A percentile compares a stretch with the other conserved stretches of the same genome.
These are phyloP conservation scores for Irena cyanogastra DNA, from an alignment of 2,113 vertebrate genomes.

Conservation along the genomic window DNA sequence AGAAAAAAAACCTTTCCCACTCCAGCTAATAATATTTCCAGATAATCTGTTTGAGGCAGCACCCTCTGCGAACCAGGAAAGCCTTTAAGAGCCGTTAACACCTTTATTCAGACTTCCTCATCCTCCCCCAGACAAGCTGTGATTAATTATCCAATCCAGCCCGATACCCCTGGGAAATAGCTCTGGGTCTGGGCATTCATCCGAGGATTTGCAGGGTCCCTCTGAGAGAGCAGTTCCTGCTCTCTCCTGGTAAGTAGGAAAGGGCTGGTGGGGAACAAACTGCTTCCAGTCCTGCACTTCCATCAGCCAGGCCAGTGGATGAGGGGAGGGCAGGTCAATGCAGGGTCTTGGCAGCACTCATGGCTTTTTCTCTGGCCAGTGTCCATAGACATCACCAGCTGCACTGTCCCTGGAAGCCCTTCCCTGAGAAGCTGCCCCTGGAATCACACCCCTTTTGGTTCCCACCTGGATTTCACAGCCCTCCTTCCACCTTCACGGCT, in stretches of 20 bases:
- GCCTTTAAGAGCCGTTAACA: slow-evolving; percentile 65
- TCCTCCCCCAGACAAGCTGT: slow-evolving; percentile 52
- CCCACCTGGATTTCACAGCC: neutral
- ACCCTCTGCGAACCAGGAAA: slow-evolving; percentile 42
- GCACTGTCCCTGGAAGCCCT: neutral
- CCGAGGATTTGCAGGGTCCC: neutral
- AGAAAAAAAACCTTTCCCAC: slow-evolving; percentile 34
- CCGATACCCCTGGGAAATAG: slow-evolving; percentile 55
- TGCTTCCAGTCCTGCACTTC: neutral
- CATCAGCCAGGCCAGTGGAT: neutral
- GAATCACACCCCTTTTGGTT: neutral
- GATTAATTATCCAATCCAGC: slow-evolving; percentile 61
- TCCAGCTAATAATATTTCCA: slow-evolving; percentile 56
- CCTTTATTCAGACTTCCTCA: slow-evolving; percentile 65
- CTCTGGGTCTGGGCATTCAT: neutral
- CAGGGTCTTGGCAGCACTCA: neutral
- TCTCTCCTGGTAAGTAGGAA: neutral
- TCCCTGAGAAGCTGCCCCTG: neutral
- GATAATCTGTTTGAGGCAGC: slow-evolving; percentile 60
- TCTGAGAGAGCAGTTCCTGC: neutral
- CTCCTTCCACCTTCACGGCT: neutral
- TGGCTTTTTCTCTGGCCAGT: neutral
- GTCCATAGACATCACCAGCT: neutral
- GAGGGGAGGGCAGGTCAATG: neutral
- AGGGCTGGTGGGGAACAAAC: neutral